Conservation (phyloP, 1,140 invertebrate genomes). For the Euura lappo region DNA sequence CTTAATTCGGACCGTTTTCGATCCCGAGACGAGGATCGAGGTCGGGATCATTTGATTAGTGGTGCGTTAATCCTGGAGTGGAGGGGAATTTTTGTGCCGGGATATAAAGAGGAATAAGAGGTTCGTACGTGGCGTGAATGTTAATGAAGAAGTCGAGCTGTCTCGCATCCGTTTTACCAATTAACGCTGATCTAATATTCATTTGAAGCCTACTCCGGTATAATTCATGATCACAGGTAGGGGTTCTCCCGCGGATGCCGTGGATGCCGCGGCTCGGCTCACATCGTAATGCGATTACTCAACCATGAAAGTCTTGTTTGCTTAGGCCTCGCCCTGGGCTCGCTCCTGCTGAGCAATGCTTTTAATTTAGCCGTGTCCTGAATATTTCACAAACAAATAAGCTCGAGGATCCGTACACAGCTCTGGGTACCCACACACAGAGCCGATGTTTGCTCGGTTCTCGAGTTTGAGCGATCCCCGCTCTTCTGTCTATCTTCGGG, state of each 20-base stretch:
- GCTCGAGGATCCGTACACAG: not conserved
- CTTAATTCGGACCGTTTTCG: not conserved
- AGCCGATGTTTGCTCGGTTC: not conserved
- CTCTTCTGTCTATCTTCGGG: not conserved
- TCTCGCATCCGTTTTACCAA: not conserved
- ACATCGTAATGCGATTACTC: constrained; percentile 4
- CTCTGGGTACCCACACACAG: no score
- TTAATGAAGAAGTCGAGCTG: not conserved
- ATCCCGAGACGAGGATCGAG: not conserved
- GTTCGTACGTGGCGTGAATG: no score
- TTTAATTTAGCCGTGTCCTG: not conserved
- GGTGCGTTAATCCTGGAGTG: not conserved
- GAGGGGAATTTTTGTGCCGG: no score
- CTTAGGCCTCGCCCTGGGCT: constrained; percentile 5
- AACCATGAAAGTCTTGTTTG: constrained; percentile 1
- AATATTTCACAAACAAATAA: constrained; percentile 6
- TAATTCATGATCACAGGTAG: constrained; percentile 1
- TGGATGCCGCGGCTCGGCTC: not conserved
- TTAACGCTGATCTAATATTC: constrained; percentile 6
- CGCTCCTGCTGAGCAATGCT: not conserved
- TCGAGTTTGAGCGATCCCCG: not conserved
- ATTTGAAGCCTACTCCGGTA: not conserved
- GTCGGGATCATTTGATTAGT: not conserved
- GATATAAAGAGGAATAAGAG: no score
- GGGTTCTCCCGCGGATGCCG: not conserved